Base-by-base conservation (phyloP, 1,140 invertebrate genomes). In the Drosophila nikananu region DNA sequence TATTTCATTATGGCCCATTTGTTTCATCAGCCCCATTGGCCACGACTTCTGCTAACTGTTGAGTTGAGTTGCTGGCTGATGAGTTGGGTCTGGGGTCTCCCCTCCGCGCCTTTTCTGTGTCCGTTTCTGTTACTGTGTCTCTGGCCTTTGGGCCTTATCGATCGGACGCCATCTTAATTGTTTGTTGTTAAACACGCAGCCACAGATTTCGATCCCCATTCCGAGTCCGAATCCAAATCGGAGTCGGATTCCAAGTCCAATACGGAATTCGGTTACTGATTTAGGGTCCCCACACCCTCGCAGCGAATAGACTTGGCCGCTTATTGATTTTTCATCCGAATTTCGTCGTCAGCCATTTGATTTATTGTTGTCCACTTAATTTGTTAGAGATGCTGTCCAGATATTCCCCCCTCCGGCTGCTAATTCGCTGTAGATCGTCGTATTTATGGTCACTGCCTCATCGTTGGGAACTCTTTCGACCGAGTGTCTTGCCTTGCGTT, bases 131-230 rank as follows among this genome's bases (percentile, higher is more conserved):
- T 74, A 54, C 46, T 89, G 70, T 72, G 63, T 76, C 82, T 83
- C 68, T 39, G 72, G 63, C 61, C 67, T 67, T 51, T 19, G 44
- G 54, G 23, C 70, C 76, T 87, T 91, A 91, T 91, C 87, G 81
- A 81, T 84, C 83, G 87, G 87, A 83, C 83, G 87, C 89, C 87
- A 91, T 91, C 87, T 91, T 91, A 91, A 91, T 91, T 91, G 87
- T 91, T 91, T 87, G 87, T 83, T 91, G 87, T 84, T 87, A 87
- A 89, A 90, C 86, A 91, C 81, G 86, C 79, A 90, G 84, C 55
- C 71, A 73, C 37, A 73, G 71, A 73, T 73, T 73, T 52, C 46
- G 59, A 52, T 55, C 67, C 48, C 55, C 59, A 61, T n/a, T 72
- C 66, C 32, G 62, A 48, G n/a, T 77, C 64, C 49, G 51, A 41